These are phyloP conservation scores for Amblyornis subalaris DNA, from an alignment of 2,113 vertebrate species.

Conservation along the genomic window DNA sequence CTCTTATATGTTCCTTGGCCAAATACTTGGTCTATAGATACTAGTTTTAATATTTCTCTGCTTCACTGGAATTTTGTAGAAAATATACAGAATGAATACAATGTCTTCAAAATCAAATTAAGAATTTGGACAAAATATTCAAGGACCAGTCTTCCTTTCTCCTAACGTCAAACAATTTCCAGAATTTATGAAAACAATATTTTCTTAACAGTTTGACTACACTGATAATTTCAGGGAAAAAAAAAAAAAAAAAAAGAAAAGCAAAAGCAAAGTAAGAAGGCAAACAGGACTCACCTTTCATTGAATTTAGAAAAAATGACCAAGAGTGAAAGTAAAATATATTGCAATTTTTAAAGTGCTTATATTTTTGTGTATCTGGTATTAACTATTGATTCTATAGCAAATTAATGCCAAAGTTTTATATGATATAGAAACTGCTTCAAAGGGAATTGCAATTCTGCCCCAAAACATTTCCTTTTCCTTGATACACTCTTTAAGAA, in stretches of 20 bases:
- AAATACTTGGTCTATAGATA: background rate
- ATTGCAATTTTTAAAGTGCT: background rate
- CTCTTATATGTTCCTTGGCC: fast-evolving
- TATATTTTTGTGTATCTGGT: background rate
- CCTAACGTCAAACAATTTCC: background rate
- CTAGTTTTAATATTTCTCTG: background rate
- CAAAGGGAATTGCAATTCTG: background rate
- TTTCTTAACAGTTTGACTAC: background rate
- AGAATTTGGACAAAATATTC: background rate
- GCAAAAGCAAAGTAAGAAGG: background rate
- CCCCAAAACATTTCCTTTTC: background rate
- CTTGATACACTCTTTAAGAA: background rate
- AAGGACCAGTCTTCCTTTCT: fast-evolving
- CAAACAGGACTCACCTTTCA: fast-evolving
- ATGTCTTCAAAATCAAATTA: background rate
- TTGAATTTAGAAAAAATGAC: background rate
- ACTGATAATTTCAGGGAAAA: background rate
- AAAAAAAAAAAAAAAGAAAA: too few species aligned
- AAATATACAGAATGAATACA: fast-evolving
- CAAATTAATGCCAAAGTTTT: background rate
- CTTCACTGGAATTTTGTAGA: fast-evolving
- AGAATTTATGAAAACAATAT: background rate
- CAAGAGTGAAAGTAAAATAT: background rate
- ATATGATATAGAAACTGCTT: background rate
- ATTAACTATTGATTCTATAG: background rate